A percentile compares a stretch with the other conserved stretches of the same genome.
phyloP scores from a whole-genome alignment of 2,113 vertebrate genomes.

The Anoura caudifer region DNA sequence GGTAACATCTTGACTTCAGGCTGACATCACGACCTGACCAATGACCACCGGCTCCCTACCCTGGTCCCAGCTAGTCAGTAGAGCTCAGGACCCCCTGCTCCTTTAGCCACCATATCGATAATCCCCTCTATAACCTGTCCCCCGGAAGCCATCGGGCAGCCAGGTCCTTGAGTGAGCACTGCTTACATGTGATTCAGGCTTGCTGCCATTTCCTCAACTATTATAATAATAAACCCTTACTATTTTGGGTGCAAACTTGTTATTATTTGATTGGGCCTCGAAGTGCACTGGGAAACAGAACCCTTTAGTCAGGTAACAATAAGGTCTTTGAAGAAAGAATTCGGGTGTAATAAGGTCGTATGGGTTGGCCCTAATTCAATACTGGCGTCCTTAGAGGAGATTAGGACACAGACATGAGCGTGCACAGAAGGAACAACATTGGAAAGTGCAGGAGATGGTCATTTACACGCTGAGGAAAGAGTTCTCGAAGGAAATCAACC shows the following conservation, averaged over 20 bases:
- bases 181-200: not conserved
- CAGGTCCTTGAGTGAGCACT: not conserved
- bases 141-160: not conserved
- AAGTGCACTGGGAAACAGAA: not conserved
- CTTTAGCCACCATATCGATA: not conserved
- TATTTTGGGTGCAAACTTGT: not conserved
- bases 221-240: not conserved
- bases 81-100: not conserved
- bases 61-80: not conserved
- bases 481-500: not conserved
- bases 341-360: not conserved
- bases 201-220: not conserved
- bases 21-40: not conserved
- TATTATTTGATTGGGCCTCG: not conserved
- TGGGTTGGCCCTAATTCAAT: not conserved
- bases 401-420: not conserved
- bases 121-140: not conserved
- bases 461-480: not conserved
- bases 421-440: not conserved
- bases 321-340: not conserved
- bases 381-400: not conserved
- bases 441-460: not conserved
- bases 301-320: not conserved
- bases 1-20: not conserved
- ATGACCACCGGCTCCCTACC: not conserved